These are phyloP conservation scores for Pelecanus crispus DNA, from an alignment of 2,113 vertebrate genomes.

Conservation along the genomic window DNA sequence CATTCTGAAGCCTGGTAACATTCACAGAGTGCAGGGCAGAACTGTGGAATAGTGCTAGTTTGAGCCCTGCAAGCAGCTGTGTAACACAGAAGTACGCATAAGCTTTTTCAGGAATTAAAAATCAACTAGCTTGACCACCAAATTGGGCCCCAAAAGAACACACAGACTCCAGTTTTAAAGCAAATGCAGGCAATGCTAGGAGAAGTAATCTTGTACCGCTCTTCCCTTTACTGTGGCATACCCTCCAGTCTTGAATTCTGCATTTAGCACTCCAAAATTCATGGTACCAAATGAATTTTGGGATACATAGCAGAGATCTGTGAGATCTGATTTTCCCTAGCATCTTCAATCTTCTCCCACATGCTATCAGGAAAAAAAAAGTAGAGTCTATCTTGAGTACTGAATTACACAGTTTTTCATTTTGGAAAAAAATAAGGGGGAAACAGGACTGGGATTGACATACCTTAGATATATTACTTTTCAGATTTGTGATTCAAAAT, in stretches of 20 bases:
- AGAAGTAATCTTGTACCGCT: not conserved
- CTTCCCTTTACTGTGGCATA: not conserved
- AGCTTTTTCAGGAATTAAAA: conserved; percentile 13
- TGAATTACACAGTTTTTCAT: not conserved
- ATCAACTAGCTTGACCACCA: not conserved
- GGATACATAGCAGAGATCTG: not conserved
- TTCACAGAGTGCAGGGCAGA: not conserved
- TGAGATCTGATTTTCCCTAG: not conserved
- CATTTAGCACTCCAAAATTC: not conserved
- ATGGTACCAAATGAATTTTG: not conserved
- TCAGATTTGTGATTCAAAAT: not conserved
- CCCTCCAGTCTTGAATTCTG: not conserved
- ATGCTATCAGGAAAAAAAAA: not conserved
- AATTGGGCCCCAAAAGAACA: not conserved
- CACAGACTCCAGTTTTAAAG: not conserved
- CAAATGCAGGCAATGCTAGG: not conserved
- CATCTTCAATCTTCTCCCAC: not conserved
- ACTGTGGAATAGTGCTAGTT: not conserved
- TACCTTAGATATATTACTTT: not conserved
- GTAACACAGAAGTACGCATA: not conserved
- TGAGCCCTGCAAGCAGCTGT: not conserved
- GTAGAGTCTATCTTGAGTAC: not conserved
- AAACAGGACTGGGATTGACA: not conserved
- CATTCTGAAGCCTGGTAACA: not conserved
- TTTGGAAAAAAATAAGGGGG: not conserved